A percentile compares a stretch with the other conserved stretches of the same genome.
phyloP scores from a whole-genome alignment of 2,888 invertebrate genomes.

The Clanis bilineata region DNA sequence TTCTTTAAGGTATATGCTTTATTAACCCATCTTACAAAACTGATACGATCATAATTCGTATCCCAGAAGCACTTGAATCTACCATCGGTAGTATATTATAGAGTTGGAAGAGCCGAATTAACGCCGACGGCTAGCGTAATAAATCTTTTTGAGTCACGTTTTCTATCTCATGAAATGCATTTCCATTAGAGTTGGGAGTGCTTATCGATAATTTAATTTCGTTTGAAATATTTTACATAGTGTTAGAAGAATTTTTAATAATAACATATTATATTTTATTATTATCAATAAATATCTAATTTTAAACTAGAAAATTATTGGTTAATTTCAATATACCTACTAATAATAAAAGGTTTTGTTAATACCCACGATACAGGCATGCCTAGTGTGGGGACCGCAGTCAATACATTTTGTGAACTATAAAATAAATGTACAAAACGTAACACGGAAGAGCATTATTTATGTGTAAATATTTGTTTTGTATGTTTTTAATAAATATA shows the following conservation, averaged over 20 bases:
- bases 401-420: too few species aligned
- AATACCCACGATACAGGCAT: too few species aligned
- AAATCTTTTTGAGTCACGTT: constrained; percentile 61
- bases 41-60: background rate
- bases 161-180: constrained; percentile 61
- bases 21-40: background rate
- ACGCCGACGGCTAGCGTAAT: constrained; percentile 45
- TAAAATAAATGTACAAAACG: too few species aligned
- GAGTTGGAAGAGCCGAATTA: constrained; percentile 52
- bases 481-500: too few species aligned
- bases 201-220: background rate
- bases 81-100: constrained; percentile 45
- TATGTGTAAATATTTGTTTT: too few species aligned
- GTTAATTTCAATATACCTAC: too few species aligned
- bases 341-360: too few species aligned
- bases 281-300: too few species aligned
- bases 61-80: constrained; percentile 14
- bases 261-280: too few species aligned
- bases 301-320: too few species aligned
- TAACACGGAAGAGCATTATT: too few species aligned
- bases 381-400: too few species aligned
- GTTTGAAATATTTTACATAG: background rate
- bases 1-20: background rate
- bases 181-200: constrained; percentile 31
- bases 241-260: background rate